Evolutionary conservation across 2,113 vertebrate species (phyloP), one percentile per base, ranked within the genome.

Genomic region (Pangasianodon gigas): DNA sequence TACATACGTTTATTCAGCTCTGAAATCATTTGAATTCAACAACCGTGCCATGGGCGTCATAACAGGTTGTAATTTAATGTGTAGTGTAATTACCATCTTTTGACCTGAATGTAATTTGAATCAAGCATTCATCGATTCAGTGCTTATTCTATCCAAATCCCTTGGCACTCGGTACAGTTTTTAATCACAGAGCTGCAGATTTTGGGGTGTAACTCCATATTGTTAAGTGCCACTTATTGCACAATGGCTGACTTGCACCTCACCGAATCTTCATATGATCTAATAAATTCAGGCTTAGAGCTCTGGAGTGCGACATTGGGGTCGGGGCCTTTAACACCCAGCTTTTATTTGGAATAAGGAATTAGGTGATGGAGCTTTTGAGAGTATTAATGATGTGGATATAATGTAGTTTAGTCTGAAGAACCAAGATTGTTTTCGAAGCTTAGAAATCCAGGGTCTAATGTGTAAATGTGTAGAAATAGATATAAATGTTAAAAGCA

Each of bases 81-180:
- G 37, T 37, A 91, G 65, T 37, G 79, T 86, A 89, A 91, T 91
- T 89, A 89, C 69, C 84, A 87, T 89, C 67, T 89, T 88, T 89
- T 86, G 77, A 91, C 87, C 87, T 75, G 74, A 82, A 86, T 85
- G 44, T 81, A 52, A 69, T 71, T 86, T 46, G 60, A 74, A 88
- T 87, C 79, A 54, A 29, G 84, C 77, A 44, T 67, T 60, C 21
- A 71, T 85, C 65, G 71, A 71, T 82, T 83, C 65, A 14, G n/a
- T 86, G 85, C 87, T 65, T 37, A 29, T 48, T 18, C 87, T 56
- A 56, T 19, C 87, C 51, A 46, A 7, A n/a, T 52, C 80, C 62
- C 62, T 88, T n/a, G 26, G 24, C 44, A 10, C 48, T 46, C 11
- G 3, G 52, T 11, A 56, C 11, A 75, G 46, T 41, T 75, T 87